Percentiles rank a stretch among this genome's conserved stretches.
phyloP scores from a whole-genome alignment of 2,888 invertebrate species.

The Taenaris catops region DNA sequence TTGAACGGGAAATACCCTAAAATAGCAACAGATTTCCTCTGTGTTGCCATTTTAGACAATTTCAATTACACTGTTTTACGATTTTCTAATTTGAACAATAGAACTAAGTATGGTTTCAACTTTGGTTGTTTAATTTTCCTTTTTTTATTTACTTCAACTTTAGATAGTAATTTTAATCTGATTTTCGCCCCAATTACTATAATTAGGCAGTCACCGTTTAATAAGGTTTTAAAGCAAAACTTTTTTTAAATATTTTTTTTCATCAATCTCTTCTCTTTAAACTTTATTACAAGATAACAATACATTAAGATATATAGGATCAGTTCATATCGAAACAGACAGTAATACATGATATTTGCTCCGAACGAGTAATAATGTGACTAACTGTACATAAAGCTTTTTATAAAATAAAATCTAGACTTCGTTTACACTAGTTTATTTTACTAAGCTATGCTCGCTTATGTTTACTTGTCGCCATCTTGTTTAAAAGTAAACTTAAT shows the following conservation, averaged over 20 bases:
- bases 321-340: constrained; percentile 7
- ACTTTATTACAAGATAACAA: background rate
- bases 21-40: no score
- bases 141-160: no score
- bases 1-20: no score
- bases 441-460: constrained; percentile 63
- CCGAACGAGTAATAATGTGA: constrained; percentile 59
- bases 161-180: no score
- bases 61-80: no score
- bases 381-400: constrained; percentile 75
- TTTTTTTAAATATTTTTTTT: background rate
- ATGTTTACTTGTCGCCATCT: constrained; percentile 44
- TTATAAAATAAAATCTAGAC: constrained; percentile 73
- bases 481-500: constrained; percentile 49
- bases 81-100: no score
- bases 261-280: background rate
- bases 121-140: no score
- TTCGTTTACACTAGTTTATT: constrained; percentile 50
- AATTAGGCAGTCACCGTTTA: no score
- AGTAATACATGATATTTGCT: constrained; percentile 51
- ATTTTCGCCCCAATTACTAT: no score
- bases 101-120: no score
- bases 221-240: no score
- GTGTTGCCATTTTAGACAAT: no score
- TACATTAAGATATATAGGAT: background rate